Evolutionary conservation across 2,797 vertebrate species (phyloP), one percentile per base, ranked within the genome.

Genomic region (Diglossa cyanea): DNA sequence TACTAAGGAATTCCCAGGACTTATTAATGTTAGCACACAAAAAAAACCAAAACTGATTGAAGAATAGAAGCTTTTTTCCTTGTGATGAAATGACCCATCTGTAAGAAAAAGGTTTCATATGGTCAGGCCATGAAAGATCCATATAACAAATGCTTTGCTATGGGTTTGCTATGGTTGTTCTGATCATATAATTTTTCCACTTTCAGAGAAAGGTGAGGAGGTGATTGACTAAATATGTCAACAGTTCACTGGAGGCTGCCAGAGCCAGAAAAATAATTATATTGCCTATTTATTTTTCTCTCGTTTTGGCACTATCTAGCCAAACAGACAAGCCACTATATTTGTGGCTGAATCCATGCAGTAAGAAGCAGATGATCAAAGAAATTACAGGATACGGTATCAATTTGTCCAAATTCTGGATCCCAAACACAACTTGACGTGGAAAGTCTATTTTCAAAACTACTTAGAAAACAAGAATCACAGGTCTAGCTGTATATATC

Each of bases 1-100:
- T 86, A 57, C 83, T 62, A 71, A 82, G 68, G 65, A 96, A 90
- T 89, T 94, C 82, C 65, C 78, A 87, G 42, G 78, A 92, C 78
- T 87, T 96, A 86, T 47, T 94, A 94, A 91, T 45, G 48, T 21
- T 48, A 91, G 30, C 50, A 66, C 24, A 85, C 31, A 68, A 51
- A 4, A 19, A 23, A 55, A 11, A 33, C 53, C 72, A 86, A 76
- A 4, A 0, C 28, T 3, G 11, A 55, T 50, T 2, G 4, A 79
- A 66, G 33, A 81, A 81, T 3, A 75, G 62, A 79, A 89, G 40
- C 25, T 85, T 91, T 92, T 92, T 48, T 35, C 31, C 26, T 14
- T 39, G 39, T 42, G 47, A 85, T 76, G 62, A 93, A 78, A 91
- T 48, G 26, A 82, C 33, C 15, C 13, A 20, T 6, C 12, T 73